phyloP scores from a whole-genome alignment of 2,888 invertebrate species.

The Nebria brevicollis region DNA sequence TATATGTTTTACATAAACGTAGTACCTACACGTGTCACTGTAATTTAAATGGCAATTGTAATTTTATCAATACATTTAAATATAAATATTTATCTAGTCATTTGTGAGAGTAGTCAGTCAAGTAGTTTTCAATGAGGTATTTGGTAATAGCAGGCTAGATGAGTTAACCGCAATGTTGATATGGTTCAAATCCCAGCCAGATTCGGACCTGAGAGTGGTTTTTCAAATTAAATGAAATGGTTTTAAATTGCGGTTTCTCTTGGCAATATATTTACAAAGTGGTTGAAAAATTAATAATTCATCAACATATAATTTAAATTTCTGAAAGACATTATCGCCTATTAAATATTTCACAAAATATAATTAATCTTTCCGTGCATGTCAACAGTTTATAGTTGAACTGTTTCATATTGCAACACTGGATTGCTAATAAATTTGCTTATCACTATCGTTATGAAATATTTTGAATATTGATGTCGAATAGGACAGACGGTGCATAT shows the following conservation, averaged over 20 bases:
- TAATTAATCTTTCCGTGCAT: not conserved
- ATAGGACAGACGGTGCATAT: constrained; percentile 15
- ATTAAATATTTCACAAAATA: not conserved
- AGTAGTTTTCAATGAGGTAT: not conserved
- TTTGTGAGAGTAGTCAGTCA: not conserved
- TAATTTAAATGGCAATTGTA: not conserved
- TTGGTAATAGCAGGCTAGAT: no score
- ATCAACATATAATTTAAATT: no score
- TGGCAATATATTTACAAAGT: not conserved
- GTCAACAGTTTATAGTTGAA: not conserved
- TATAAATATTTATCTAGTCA: not conserved
- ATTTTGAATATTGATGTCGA: constrained; percentile 34
- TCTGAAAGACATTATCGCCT: not conserved
- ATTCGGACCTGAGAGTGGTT: not conserved
- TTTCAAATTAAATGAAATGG: not conserved
- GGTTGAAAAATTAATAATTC: not conserved
- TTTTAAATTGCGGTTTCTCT: not conserved
- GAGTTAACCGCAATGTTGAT: no score
- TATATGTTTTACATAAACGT: not conserved
- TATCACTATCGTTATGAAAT: constrained; percentile 44
- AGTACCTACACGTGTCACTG: not conserved
- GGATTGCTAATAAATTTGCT: constrained; percentile 39
- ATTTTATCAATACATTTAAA: not conserved
- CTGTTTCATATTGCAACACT: constrained; percentile 30
- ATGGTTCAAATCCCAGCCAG: not conserved